A percentile compares a stretch with the other conserved stretches of the same genome.
Conservation (phyloP, 2,888 invertebrate species). For the Xiphydria camelus region DNA sequence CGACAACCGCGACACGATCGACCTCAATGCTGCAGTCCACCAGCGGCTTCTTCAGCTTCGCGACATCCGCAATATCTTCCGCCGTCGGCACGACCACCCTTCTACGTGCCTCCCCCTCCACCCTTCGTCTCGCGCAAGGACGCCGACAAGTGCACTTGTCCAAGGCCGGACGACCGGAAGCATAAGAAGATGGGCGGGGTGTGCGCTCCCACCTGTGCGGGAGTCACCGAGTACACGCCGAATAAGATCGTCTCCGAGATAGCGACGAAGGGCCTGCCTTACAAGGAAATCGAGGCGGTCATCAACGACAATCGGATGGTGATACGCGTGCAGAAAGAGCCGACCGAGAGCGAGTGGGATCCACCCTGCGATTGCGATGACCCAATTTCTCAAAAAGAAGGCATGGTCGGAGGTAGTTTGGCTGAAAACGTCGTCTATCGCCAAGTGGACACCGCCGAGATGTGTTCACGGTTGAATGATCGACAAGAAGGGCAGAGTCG, state of each 20-base stretch:
- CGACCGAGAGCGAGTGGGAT: conserved; percentile 23
- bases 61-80: neutral
- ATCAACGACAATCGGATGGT: conserved; percentile 44
- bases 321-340: conserved; percentile 36
- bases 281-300: conserved; percentile 46
- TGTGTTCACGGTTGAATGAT: neutral
- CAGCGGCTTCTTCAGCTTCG: no score
- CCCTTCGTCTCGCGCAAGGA: no score
- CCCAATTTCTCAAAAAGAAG: neutral
- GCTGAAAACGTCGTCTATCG: conserved; percentile 4
- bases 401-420: neutral
- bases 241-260: conserved; percentile 39
- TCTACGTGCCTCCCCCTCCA: neutral
- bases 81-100: neutral
- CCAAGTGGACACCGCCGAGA: neutral
- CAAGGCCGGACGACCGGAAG: neutral
- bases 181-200: no score
- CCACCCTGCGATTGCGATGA: conserved; percentile 44
- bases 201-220: conserved; percentile 9
- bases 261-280: conserved; percentile 35
- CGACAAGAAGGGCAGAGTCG: neutral
- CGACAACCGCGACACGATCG: no score
- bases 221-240: neutral
- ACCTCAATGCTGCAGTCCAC: no score
- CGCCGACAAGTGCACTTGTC: conserved; percentile 2